A percentile compares a stretch with the other conserved stretches of the same genome.
These are phyloP conservation scores for Bombycilla garrulus DNA, from an alignment of 2,113 vertebrate species.

Conservation along the genomic window DNA sequence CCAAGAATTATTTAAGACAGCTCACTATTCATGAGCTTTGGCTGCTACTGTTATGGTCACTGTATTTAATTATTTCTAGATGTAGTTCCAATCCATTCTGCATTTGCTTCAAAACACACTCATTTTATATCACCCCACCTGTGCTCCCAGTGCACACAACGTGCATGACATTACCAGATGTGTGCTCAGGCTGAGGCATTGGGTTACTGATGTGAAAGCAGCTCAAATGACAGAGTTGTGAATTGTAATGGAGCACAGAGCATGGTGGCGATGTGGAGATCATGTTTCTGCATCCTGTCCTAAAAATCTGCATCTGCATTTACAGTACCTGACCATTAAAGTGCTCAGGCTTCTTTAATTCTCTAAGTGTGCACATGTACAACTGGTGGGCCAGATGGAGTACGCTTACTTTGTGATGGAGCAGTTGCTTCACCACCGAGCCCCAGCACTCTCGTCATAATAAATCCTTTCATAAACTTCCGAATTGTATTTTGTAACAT, in stretches of 20 bases:
- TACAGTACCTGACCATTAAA: not conserved
- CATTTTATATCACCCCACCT: not conserved
- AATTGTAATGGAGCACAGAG: not conserved
- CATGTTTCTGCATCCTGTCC: not conserved
- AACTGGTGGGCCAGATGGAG: not conserved
- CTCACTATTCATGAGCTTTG: not conserved
- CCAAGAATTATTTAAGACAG: not conserved
- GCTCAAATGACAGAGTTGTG: not conserved
- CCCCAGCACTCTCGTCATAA: not conserved
- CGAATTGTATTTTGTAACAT: not conserved
- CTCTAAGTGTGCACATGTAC: not conserved
- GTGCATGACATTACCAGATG: not conserved
- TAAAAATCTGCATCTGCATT: not conserved
- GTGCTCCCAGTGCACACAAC: rapidly evolving
- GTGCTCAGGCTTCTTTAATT: not conserved
- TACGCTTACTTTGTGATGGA: not conserved
- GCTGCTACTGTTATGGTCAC: not conserved
- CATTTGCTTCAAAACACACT: not conserved
- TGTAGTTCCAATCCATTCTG: not conserved
- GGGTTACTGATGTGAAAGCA: not conserved
- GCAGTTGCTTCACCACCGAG: not conserved
- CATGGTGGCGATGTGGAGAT: not conserved
- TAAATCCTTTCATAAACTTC: not conserved
- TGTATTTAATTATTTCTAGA: not conserved
- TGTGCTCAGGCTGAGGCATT: not conserved